Base-by-base conservation (phyloP, 2,888 invertebrate genomes). In the Lasioglossum villosulum region DNA sequence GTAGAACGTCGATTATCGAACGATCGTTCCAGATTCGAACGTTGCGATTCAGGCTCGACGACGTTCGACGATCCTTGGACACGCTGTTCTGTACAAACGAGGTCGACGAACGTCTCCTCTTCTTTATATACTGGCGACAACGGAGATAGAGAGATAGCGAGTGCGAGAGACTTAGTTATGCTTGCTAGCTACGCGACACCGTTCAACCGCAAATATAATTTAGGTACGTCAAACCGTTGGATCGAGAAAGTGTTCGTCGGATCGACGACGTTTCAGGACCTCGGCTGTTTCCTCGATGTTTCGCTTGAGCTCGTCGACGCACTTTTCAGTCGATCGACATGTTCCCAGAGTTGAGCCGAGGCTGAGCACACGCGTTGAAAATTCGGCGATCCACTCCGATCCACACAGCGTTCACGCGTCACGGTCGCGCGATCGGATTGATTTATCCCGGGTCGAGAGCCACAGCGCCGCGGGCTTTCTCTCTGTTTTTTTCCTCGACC, bases 21-120 rank as follows among this genome's bases (percentile, higher is more conserved):
- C 19, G 48, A 48, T 19, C 34, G 16, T 8, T 34, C 8, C 19
- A 52, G 48, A 48, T 27, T 27, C 27, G 63, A 72, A 70, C 79
- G 59, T 66, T 71, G 0, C 1, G 30, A 74, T 71, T 83, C 88
- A 87, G 85, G 78, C 80, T 68, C 72, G 70, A 80, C 45, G 52
- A 80, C 70, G 66, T 48, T 30, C 74, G 2, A 71, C 72, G 37
- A 73, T 74, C 75, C 76, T 75, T 78, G 72, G 39, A 83, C 83
- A 66, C 63, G 76, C 79, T 78, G 76, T 80, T 82, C 86, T 89
- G 89, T 89, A 89, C 89, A 89, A 79, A 80, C 87, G 70, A 78
- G 72, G 77, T 80, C 82, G 76, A 78, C 78, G 75, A 87, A 74
- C 42, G 34, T 70, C 27, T 27, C 59, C 70, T 52, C 52, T 39